Evolutionary conservation across 1,140 invertebrate genomes (phyloP), one percentile per base, ranked within the genome.

Genomic region (Acyrthosiphon pisum): DNA sequence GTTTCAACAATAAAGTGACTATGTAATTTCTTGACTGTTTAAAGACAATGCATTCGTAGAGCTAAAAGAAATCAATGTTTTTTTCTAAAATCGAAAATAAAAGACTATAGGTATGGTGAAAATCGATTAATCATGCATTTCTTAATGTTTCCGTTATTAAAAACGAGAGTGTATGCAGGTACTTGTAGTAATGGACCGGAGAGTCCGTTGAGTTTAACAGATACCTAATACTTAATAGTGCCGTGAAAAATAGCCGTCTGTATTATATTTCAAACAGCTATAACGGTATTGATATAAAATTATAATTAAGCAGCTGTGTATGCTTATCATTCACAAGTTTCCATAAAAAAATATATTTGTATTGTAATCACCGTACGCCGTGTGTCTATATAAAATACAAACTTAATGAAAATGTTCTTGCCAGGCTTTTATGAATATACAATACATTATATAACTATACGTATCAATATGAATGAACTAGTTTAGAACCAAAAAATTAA

Each of bases 121-220:
- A 89, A 89, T 89, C 87, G 48, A 89, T 89, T 89, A 53, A 89
- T 89, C 87, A 89, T 53, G 87, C 87, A 50, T 89, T 89, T 89
- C 37, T 53, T 53, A 89, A 37, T 89, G 87, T 53, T 89, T n/a
- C n/a, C 50, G 87, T 89, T 89, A 53, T 89, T 89, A 53, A 35
- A 89, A 89, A 89, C 48, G 30, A 86, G 41, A 89, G 87, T 89
- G 87, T 89, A 50, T 8, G 6, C 44, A 46, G 9, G 23, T 76
- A 76, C 26, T 76, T 76, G 60, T 11, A 86, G 14, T 44, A 30
- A 41, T 41, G 22, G 44, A 86, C 84, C 46, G 46, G 22, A 53
- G n/a, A 37, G 87, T 89, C n/a, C 22, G 87, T 35, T 9, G n/a
- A 53, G 18, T 89, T 86, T 87, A 89, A 53, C 35, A 50, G 48